Base-by-base conservation (phyloP, 1,140 invertebrate species). In the Drosophila sulfurigaster region DNA sequence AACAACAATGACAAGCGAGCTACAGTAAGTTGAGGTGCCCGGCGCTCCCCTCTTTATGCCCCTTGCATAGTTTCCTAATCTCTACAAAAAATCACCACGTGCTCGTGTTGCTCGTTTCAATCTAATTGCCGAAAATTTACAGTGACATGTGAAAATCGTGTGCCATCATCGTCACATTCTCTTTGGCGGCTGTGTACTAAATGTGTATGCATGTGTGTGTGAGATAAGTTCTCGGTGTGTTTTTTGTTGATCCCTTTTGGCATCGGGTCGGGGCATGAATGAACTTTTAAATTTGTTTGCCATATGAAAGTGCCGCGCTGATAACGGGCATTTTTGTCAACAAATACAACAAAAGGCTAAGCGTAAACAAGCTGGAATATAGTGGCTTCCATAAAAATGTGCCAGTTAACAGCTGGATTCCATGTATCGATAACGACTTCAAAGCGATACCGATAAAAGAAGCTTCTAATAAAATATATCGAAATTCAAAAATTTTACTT, bases 101-200 rank as follows among this genome's bases (percentile, higher is more conserved):
- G 59, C 38, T 71, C 10, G 45, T 71, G 35, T 32, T 68, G 35
- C 35, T 68, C 57, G 38, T 74, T 25, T 13, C 13, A 13, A 13
- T 69, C 78, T 87, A 82, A 82, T 82, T 82, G 76, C 59, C 80
- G 59, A 87, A 87, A 87, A 88, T 80, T 79, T 76, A 79, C 82
- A 68, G 71, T 28, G 62, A 35, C 68, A 67, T 86, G 82, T 82
- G 82, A 86, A 79, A 79, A 82, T 86, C 82, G 75, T 79, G 71
- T 69, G 59, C 64, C 60, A 35, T 10, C 38, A 10, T 10, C n/a
- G 2, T 2, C 15, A 15, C 3, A 43, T 15, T 30, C 46, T n/a
- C 30, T 41, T 11, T 48, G 54, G 41, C 48, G 62, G 71, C 7
- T 35, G 64, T 69, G 60, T 30, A 60, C 41, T 66, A 35, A 57